Evolutionary conservation across 2,888 invertebrate genomes (phyloP).

Genomic region (Drosophila mercatorum): DNA sequence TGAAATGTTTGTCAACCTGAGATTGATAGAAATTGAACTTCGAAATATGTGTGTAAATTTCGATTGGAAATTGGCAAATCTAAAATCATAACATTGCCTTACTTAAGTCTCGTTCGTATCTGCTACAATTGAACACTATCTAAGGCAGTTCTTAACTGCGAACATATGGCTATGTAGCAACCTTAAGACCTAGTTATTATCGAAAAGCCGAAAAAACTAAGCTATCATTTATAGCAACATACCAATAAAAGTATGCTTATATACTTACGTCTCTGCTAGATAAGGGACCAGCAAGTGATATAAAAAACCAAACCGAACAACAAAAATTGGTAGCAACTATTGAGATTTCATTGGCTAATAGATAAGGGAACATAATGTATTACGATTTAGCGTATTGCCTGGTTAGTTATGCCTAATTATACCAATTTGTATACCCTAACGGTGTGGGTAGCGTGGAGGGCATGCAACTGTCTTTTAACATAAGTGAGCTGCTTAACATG

Average conservation of each 20-base stretch:
- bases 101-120: neutral
- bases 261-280: slow-evolving; percentile 19
- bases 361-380: slow-evolving; percentile 34
- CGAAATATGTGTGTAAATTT: slow-evolving; percentile 23
- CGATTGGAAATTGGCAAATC: neutral
- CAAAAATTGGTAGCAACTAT: slow-evolving; percentile 19
- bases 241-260: slow-evolving; percentile 9
- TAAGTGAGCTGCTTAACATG: neutral
- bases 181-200: slow-evolving; percentile 1
- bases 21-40: slow-evolving; percentile 45
- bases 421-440: slow-evolving; percentile 5
- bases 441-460: neutral
- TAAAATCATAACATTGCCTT: neutral
- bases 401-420: slow-evolving; percentile 14
- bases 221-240: slow-evolving; percentile 16
- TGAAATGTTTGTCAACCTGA: slow-evolving; percentile 30
- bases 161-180: slow-evolving; percentile 10
- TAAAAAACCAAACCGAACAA: slow-evolving; percentile 8
- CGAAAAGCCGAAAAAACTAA: slow-evolving; percentile 12
- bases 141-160: neutral
- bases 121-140: neutral
- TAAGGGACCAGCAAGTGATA: slow-evolving; percentile 29
- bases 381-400: slow-evolving; percentile 11
- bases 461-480: neutral
- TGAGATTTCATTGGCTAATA: slow-evolving; percentile 14